These are phyloP conservation scores for Lochmaea crataegi DNA, from an alignment of 2,888 invertebrate species.

Conservation along the genomic window DNA sequence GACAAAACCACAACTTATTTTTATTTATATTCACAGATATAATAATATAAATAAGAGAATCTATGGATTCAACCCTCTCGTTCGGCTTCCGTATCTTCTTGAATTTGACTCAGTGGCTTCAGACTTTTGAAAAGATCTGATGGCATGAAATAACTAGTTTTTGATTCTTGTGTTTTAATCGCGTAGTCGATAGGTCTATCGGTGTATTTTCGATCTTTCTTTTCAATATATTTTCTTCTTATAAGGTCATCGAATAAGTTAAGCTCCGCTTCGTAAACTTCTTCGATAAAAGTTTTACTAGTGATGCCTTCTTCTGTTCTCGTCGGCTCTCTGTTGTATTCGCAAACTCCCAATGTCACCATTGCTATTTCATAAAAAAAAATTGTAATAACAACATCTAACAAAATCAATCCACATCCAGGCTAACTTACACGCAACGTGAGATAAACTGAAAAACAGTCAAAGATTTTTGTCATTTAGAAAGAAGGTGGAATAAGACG, in stretches of 20 bases:
- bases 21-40: neutral
- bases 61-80: slow-evolving; percentile 4
- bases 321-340: slow-evolving; percentile 56
- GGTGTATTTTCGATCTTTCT: slow-evolving; percentile 6
- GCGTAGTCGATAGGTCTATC: slow-evolving; percentile 15
- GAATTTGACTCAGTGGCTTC: slow-evolving; percentile 15
- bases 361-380: slow-evolving; percentile 51
- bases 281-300: slow-evolving; percentile 58
- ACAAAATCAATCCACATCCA: too few relatives aligned
- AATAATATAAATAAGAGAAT: neutral
- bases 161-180: slow-evolving; percentile 16
- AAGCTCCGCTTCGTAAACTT: slow-evolving; percentile 49
- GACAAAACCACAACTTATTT: too few relatives aligned
- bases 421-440: too few relatives aligned
- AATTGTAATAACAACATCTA: slow-evolving; percentile 28
- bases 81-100: slow-evolving; percentile 15
- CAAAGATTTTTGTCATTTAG: too few relatives aligned
- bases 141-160: slow-evolving; percentile 48
- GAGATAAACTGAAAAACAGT: too few relatives aligned
- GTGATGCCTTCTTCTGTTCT: slow-evolving; percentile 51
- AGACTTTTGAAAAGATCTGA: slow-evolving; percentile 45
- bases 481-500: too few relatives aligned
- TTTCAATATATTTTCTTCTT: slow-evolving; percentile 26
- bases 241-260: slow-evolving; percentile 52
- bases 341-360: slow-evolving; percentile 60